Percentiles rank a stretch among this genome's conserved stretches.
These are phyloP conservation scores for Hipparchia semele DNA, from an alignment of 2,888 invertebrate genomes.

Conservation along the genomic window DNA sequence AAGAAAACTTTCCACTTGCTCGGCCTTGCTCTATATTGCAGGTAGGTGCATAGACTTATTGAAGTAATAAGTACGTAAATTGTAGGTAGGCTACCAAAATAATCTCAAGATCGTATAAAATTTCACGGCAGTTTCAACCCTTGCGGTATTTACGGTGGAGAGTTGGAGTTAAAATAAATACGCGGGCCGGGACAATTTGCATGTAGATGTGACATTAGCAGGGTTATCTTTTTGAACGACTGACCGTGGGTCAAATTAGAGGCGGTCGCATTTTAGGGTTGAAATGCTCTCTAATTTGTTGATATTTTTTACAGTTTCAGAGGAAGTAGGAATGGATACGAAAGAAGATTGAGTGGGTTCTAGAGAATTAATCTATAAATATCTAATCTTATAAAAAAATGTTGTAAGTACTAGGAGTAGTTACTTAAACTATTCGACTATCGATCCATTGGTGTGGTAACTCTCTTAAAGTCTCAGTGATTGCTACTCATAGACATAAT, in stretches of 20 bases:
- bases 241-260: slow-evolving; percentile 49
- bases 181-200: slow-evolving; percentile 75
- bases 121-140: slow-evolving; percentile 46
- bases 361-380: too few relatives aligned
- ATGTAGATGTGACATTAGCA: slow-evolving; percentile 80
- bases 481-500: too few relatives aligned
- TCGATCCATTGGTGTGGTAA: too few relatives aligned
- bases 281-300: slow-evolving; percentile 38
- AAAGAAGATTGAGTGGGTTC: too few relatives aligned
- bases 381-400: too few relatives aligned
- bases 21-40: too few relatives aligned
- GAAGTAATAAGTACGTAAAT: slow-evolving; percentile 1
- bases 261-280: slow-evolving; percentile 36
- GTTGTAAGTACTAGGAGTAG: too few relatives aligned
- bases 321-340: background rate
- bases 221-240: slow-evolving; percentile 43
- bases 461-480: too few relatives aligned
- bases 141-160: slow-evolving; percentile 74
- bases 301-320: slow-evolving; percentile 8
- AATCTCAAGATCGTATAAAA: slow-evolving; percentile 25
- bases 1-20: too few relatives aligned
- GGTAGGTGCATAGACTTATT: background rate
- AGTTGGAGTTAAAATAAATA: slow-evolving; percentile 79
- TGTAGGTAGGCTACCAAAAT: background rate
- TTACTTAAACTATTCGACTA: too few relatives aligned